phyloP scores from a whole-genome alignment of 2,888 invertebrate species.

The Oscheius sp. region DNA sequence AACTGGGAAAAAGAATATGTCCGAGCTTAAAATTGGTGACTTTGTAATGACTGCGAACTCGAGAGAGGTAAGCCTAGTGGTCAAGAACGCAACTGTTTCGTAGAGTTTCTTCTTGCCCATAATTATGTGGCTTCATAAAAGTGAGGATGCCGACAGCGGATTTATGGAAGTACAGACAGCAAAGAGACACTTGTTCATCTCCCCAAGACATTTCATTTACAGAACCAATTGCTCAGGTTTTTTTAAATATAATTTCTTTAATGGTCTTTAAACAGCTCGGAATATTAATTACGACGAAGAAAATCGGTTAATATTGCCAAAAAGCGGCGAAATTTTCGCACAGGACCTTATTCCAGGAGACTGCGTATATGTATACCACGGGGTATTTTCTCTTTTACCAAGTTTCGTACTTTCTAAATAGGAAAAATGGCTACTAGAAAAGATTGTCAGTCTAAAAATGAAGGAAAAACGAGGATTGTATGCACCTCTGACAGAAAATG shows the following conservation, averaged over 20 bases:
- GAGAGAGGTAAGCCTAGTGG: not conserved
- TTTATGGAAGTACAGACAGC: slow-evolving; percentile 51
- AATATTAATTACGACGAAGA: not conserved
- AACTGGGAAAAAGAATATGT: not conserved
- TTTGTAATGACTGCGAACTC: not conserved
- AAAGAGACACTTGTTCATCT: slow-evolving; percentile 45
- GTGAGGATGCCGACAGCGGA: slow-evolving; percentile 12
- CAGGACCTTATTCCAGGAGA: slow-evolving; percentile 42
- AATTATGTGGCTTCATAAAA: slow-evolving; percentile 6
- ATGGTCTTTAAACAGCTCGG: not conserved
- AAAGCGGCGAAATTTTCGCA: slow-evolving; percentile 44
- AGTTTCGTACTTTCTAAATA: not conserved
- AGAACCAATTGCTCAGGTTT: slow-evolving; percentile 2
- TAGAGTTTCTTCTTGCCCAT: slow-evolving; percentile 45
- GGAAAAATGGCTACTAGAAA: not conserved
- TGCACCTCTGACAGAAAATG: slow-evolving; percentile 13
- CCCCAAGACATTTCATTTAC: slow-evolving; percentile 49
- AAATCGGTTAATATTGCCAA: slow-evolving; percentile 30
- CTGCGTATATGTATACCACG: slow-evolving; percentile 38
- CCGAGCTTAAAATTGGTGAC: not conserved
- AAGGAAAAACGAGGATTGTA: slow-evolving; percentile 13
- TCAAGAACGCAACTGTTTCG: not conserved
- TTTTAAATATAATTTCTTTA: too few relatives aligned
- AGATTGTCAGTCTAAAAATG: not conserved
- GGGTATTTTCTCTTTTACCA: not conserved